phyloP scores from a whole-genome alignment of 2,113 vertebrate species.

The Burhinus oedicnemus region DNA sequence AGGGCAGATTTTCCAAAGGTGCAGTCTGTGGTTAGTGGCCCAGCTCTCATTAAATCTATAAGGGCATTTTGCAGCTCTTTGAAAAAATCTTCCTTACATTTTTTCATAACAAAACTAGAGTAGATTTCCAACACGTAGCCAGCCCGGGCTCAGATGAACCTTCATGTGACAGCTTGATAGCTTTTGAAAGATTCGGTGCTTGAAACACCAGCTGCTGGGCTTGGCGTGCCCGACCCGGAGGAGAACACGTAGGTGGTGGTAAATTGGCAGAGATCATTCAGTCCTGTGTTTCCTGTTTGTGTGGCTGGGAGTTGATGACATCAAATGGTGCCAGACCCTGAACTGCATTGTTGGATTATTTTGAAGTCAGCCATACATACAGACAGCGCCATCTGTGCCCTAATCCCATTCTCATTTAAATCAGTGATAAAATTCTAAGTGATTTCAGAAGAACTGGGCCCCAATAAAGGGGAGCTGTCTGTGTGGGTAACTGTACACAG shows the following conservation, averaged over 20 bases:
- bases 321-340: not conserved
- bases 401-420: not conserved
- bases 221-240: not conserved
- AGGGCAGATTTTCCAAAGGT: not conserved
- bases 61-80: not conserved
- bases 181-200: not conserved
- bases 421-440: not conserved
- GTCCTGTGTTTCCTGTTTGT: not conserved
- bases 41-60: not conserved
- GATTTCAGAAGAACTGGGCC: not conserved
- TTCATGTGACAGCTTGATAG: not conserved
- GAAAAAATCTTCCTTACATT: not conserved
- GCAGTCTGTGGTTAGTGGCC: not conserved
- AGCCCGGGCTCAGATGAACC: not conserved
- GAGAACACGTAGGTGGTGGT: accelerated
- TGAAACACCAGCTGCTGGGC: not conserved
- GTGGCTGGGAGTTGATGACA: not conserved
- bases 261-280: not conserved
- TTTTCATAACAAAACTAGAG: not conserved
- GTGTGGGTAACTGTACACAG: not conserved
- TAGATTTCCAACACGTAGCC: not conserved
- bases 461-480: not conserved
- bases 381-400: not conserved
- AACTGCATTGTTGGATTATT: not conserved
- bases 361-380: not conserved